Base-by-base conservation (phyloP, 2,797 vertebrate species). In the Rhinella marina region DNA sequence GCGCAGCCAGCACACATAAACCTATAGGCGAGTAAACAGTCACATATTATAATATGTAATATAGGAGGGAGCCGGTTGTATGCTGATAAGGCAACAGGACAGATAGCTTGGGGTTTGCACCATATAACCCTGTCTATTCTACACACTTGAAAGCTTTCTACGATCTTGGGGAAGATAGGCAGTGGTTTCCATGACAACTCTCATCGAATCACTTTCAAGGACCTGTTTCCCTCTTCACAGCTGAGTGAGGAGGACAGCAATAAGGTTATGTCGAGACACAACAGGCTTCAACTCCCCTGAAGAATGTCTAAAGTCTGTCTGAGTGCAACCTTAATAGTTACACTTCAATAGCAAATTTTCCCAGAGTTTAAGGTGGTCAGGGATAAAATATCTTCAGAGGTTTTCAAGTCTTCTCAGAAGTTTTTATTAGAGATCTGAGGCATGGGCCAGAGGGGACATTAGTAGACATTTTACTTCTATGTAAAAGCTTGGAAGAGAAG, bases 121-220 rank as follows among this genome's bases (percentile, higher is more conserved):
- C 72, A 29, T 86, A 27, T 76, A 68, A 27, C 70, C 61, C 72
- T 86, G 81, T 72, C 54, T 27, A 48, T 82, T 77, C 77, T 73
- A 61, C 21, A 83, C 85, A 86, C 84, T 79, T 86, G 84, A 89
- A 89, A 89, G 88, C 73, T 62, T 89, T 79, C 80, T 75, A 27
- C 84, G 64, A 86, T 86, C 61, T 12, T 62, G 62, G 73, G 73
- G 48, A 89, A 89, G 88, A 89, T 83, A 73, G 80, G 84, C 79
- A 85, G 75, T 7, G 62, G 88, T 89, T 83, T 78, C 88, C 88
- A 83, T 89, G 85, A 89, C 88, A 89, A 89, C 85, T 5, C 61
- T 62, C 25, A 86, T 83, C 72, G 52, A 86, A 80, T 89, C 72
- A 59, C 61, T 86, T 85, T 82, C 72, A 89, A 78, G 88, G 73